A percentile compares a stretch with the other conserved stretches of the same genome.
These are phyloP conservation scores for Ormyrus pomaceus DNA, from an alignment of 2,888 invertebrate genomes.

Conservation along the genomic window DNA sequence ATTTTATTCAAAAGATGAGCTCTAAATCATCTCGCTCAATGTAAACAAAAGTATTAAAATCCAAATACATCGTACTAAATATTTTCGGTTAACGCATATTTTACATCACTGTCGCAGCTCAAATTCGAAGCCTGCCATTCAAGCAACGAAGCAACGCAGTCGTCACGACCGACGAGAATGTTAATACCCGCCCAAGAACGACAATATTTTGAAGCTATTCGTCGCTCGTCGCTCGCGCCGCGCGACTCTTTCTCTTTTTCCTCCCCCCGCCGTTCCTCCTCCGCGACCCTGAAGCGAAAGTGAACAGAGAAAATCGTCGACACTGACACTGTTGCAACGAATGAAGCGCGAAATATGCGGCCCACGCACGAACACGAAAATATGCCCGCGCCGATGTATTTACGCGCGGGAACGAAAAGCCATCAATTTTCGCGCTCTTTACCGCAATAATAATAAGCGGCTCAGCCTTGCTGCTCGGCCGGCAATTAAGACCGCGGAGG, in stretches of 20 bases:
- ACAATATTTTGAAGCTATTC: conserved; percentile 17
- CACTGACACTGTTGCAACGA: conserved; percentile 9
- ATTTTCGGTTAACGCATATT: too few species aligned
- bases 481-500: conserved; percentile 31
- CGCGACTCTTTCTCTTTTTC: neutral
- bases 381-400: conserved; percentile 45
- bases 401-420: conserved; percentile 42
- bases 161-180: neutral
- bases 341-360: neutral
- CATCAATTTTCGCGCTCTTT: conserved; percentile 36
- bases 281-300: neutral
- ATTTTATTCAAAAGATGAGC: too few species aligned
- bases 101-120: too few species aligned
- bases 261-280: neutral
- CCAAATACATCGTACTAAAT: too few species aligned
- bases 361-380: conserved; percentile 29
- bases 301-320: conserved; percentile 18
- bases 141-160: neutral
- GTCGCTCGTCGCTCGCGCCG: neutral
- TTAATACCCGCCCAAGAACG: neutral
- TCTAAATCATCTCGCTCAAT: too few species aligned
- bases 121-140: too few species aligned
- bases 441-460: conserved; percentile 29
- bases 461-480: conserved; percentile 20
- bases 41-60: too few species aligned